Evolutionary conservation across 2,888 invertebrate species (phyloP).

Genomic region (Cryptosula pallasiana): DNA sequence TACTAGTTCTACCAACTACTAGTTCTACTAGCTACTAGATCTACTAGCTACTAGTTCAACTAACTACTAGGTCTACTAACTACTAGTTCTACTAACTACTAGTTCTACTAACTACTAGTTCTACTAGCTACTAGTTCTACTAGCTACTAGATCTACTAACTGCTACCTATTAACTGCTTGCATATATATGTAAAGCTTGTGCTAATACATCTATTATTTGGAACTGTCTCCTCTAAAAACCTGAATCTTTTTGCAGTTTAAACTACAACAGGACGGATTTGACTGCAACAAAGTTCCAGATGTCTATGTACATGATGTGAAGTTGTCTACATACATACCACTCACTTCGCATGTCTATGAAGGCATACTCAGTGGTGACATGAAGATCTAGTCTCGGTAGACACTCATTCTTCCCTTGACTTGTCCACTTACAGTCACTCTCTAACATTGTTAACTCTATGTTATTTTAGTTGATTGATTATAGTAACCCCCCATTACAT

Average conservation of each 20-base stretch:
- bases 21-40: too few relatives aligned
- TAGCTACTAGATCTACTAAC: background rate
- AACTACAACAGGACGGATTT: conserved; percentile 4
- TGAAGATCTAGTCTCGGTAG: conserved; percentile 11
- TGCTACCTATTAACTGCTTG: background rate
- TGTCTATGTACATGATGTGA: conserved; percentile 3
- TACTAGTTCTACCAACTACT: too few relatives aligned
- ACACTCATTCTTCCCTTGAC: too few relatives aligned
- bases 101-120: too few relatives aligned
- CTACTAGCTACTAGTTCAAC: too few relatives aligned
- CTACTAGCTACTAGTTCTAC: too few relatives aligned
- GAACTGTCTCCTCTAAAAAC: background rate
- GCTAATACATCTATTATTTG: background rate
- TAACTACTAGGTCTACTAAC: too few relatives aligned
- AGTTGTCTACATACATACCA: background rate
- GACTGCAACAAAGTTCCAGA: background rate
- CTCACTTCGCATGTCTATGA: conserved; percentile 12
- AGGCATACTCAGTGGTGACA: background rate
- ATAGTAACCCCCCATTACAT: too few relatives aligned
- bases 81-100: too few relatives aligned
- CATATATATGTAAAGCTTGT: background rate
- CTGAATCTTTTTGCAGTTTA: background rate
- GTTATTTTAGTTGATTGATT: too few relatives aligned
- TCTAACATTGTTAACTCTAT: too few relatives aligned
- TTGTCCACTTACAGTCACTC: too few relatives aligned